Conservation (phyloP, 2,113 vertebrate genomes). For the Chionomys nivalis region DNA sequence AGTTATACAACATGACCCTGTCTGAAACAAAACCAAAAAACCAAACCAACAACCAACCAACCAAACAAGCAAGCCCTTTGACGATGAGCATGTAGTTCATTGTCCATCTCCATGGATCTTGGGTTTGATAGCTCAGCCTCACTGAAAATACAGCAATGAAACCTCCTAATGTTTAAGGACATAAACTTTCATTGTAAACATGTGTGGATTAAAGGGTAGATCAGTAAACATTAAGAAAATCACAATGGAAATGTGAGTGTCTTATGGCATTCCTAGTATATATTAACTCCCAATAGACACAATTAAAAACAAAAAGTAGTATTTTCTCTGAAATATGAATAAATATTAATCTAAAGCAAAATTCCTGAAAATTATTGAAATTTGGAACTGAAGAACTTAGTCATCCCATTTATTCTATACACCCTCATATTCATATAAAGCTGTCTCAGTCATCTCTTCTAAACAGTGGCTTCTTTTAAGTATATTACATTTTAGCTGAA, state of each 20-base stretch:
- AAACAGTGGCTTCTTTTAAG: neutral
- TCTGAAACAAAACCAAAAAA: neutral
- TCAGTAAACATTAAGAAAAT: neutral
- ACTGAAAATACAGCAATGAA: neutral
- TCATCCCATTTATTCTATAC: neutral
- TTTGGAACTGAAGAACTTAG: neutral
- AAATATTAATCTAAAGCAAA: neutral
- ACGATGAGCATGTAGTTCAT: neutral
- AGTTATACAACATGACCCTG: neutral
- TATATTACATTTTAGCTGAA: neutral
- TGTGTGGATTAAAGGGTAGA: too few species aligned
- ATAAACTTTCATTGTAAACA: neutral
- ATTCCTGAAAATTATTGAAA: neutral
- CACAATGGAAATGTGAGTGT: neutral
- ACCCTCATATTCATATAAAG: neutral
- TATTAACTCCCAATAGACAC: too few species aligned
- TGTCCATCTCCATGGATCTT: neutral
- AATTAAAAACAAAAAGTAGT: neutral
- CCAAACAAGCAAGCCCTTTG: neutral
- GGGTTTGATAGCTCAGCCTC: neutral
- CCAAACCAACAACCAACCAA: neutral
- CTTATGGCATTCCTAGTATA: neutral
- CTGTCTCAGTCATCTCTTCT: neutral
- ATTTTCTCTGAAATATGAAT: neutral
- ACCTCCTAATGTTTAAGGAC: neutral